Evolutionary conservation across 35 echinoderm and acorn worm species (phyloP), one percentile per base, ranked within the genome.

Genomic region (Amphiura filiformis): DNA sequence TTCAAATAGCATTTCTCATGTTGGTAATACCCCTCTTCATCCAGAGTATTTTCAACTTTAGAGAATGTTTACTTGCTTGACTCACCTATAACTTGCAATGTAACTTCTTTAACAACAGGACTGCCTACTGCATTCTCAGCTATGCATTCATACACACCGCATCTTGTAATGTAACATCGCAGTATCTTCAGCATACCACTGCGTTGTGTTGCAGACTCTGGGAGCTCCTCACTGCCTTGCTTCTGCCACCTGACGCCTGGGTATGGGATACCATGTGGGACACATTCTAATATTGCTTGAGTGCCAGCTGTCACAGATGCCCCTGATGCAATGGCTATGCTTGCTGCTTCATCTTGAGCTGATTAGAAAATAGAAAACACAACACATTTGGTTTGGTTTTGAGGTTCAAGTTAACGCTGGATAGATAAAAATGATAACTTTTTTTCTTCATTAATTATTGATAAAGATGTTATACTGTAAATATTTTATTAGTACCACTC

Each of bases 61-160:
- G n/a, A n/a, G n/a, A n/a, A n/a, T n/a, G n/a, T n/a, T n/a, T n/a
- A n/a, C n/a, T n/a, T n/a, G n/a, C n/a, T n/a, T n/a, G n/a, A n/a
- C n/a, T 97, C 49, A 97, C 95, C 88, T 39, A 57, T 84, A n/a
- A 97, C 95, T 80, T 91, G 36, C 3, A 97, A 85, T 31, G 35
- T 40, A 31, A 97, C 88, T 13, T 88, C 76, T 79, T 83, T 57
- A 31, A 23, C 32, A 9, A 82, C 76, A 15, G 76, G 44, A 26
- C 42, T 39, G 0, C 34, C 85, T 36, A 31, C 39, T n/a, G 47
- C 65, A 31, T 85, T 88, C 78, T 91, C 84, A 1, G 86, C 91
- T 26, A 83, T 89, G 39, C 95, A 97, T 38, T 57, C 39, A 77
- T 97, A 97, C 0, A 30, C 37, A 11, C 95, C 95, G 0, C 75